Percentiles rank a stretch among this genome's conserved stretches.
phyloP scores from a whole-genome alignment of 2,797 vertebrate genomes.

The Crocidura indochinensis region DNA sequence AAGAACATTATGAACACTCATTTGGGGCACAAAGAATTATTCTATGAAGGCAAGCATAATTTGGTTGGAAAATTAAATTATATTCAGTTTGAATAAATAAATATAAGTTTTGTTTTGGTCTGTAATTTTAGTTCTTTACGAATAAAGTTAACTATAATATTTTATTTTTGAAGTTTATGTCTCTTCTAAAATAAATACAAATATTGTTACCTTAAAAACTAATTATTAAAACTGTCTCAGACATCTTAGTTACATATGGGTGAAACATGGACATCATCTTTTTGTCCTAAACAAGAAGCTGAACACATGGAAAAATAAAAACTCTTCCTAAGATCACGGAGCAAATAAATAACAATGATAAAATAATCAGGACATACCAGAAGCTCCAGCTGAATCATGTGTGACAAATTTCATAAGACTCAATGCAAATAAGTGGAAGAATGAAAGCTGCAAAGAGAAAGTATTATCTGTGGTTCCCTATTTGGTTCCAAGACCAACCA shows the following conservation, averaged over 20 bases:
- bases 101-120: background rate
- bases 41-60: background rate
- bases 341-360: background rate
- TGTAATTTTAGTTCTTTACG: background rate
- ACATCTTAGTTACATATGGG: background rate
- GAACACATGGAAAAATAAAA: background rate
- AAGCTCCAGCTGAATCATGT: background rate
- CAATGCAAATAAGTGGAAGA: background rate
- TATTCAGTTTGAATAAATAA: background rate
- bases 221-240: background rate
- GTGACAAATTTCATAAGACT: background rate
- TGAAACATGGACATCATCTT: background rate
- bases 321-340: background rate
- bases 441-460: background rate
- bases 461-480: background rate
- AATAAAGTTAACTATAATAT: background rate
- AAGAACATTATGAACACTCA: background rate
- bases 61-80: background rate
- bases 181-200: background rate
- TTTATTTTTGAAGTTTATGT: background rate
- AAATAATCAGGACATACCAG: background rate
- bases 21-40: background rate
- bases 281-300: background rate
- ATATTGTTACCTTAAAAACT: background rate
- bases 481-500: fast-evolving